phyloP scores from a whole-genome alignment of 2,113 vertebrate genomes.

The Anas platyrhynchos region DNA sequence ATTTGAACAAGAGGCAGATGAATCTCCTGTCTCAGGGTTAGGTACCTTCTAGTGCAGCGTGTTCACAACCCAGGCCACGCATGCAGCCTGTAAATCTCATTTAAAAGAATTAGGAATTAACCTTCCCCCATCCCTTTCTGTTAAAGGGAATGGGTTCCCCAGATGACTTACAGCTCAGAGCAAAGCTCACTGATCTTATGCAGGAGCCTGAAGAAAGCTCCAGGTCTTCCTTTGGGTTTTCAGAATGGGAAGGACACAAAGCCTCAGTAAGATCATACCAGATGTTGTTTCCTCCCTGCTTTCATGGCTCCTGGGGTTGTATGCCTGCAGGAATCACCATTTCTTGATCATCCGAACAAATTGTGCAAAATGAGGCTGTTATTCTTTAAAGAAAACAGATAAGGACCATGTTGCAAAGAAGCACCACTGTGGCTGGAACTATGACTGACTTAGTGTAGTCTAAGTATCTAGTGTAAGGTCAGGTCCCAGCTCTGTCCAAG shows the following conservation, averaged over 20 bases:
- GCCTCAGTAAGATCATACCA: background rate
- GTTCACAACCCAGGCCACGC: background rate
- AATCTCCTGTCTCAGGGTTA: background rate
- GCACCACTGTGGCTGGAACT: background rate
- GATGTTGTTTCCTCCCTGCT: background rate
- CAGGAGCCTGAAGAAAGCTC: background rate
- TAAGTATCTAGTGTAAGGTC: background rate
- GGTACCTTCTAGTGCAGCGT: background rate
- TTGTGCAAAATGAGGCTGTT: background rate
- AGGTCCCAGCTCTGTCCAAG: background rate
- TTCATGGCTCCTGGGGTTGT: background rate
- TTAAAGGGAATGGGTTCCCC: background rate
- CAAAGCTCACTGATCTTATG: background rate
- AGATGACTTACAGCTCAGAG: background rate
- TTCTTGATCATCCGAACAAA: background rate
- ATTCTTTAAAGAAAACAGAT: background rate
- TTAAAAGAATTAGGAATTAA: background rate
- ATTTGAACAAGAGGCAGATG: background rate
- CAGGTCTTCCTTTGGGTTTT: background rate
- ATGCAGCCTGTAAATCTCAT: background rate
- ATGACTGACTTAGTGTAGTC: background rate
- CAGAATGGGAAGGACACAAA: background rate
- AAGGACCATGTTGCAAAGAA: background rate
- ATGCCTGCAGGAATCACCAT: background rate
- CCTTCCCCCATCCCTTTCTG: background rate